Evolutionary conservation across 2,888 invertebrate genomes (phyloP), one percentile per base, ranked within the genome.

Genomic region (Yponomeuta plumbellus): DNA sequence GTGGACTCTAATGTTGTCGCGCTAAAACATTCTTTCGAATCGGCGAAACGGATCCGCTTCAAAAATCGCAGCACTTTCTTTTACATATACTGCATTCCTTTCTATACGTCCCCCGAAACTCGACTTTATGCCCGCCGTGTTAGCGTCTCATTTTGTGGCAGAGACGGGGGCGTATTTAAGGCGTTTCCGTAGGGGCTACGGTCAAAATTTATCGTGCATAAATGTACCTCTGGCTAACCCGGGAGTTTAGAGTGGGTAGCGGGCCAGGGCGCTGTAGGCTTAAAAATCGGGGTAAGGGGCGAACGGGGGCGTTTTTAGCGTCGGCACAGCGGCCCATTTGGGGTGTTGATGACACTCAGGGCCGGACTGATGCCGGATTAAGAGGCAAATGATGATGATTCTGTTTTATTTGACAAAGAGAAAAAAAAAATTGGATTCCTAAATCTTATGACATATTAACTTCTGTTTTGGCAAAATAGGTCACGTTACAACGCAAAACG

Each of bases 191-290:
- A 80, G 78, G 75, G 79, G 75, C 73, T 81, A 84, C 83, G 87
- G 88, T 88, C 88, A 88, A 90, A 91, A 91, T 91, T 91, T 91
- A 91, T 91, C 89, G 90, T 86, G 89, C 90, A 90, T 91, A 91
- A 91, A 90, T 89, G 91, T 89, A 90, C 85, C 89, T 88, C 88
- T 78, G 86, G 88, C 90, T 90, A 91, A 90, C 89, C 88, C 87
- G 88, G 89, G 87, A 79, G 88, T 88, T 88, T 63, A 56, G 67
- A 87, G 85, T 81, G 87, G 86, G 83, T 78, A 84, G 79, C 73
- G 86, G 85, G 79, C 6, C 73, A 80, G 86, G 64, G 65, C 23
- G 63, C 65, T 21, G 89, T 89, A 89, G 90, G 90, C 89, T 90
- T 90, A 90, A 90, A 91, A 91, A 90, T 88, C 81, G 84, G 82